Base-by-base conservation (phyloP, 2,888 invertebrate genomes). In the Nipponacmea schrenckii region DNA sequence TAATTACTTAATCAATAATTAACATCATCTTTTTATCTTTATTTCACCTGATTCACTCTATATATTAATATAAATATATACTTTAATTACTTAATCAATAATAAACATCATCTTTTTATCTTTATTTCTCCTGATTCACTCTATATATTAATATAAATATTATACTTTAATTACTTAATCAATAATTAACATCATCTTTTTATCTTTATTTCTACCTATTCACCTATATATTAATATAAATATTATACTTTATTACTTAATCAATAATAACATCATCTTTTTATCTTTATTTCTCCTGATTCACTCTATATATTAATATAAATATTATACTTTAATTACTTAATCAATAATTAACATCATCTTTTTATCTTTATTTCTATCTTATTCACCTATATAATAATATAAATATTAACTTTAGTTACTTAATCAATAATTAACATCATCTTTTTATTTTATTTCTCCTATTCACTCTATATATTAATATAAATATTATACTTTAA, bases 211-310 rank as follows among this genome's bases (percentile, higher is more conserved):
- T n/a, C 17, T 48, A 20, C n/a, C 17, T 31, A 75, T 73, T 69
- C 75, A 74, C 56, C 26, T 67, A n/a, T n/a, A n/a, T n/a, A n/a
- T n/a, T n/a, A n/a, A n/a, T n/a, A n/a, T n/a, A n/a, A n/a, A n/a
- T n/a, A n/a, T n/a, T n/a, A n/a, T n/a, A n/a, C n/a, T n/a, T n/a
- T n/a, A n/a, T 74, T 68, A 83, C 81, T 62, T 81, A 80, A 65
- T 82, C 81, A 24, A 81, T 69, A 69, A 82, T 80, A 83, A 63
- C 3, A 81, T 77, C 66, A 80, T 74, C 69, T 83, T 79, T 77
- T 82, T 75, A 39, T 77, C 74, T 70, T 77, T 75, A 46, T 62
- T 68, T 20, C 17, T 50, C 20, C n/a, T 39, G 39, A 64, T 45
- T 67, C 39, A 46, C 20, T 24, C 46, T 46, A 20, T 20, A 39